Conservation (phyloP, 2,113 vertebrate genomes). For the Gopherus flavomarginatus region DNA sequence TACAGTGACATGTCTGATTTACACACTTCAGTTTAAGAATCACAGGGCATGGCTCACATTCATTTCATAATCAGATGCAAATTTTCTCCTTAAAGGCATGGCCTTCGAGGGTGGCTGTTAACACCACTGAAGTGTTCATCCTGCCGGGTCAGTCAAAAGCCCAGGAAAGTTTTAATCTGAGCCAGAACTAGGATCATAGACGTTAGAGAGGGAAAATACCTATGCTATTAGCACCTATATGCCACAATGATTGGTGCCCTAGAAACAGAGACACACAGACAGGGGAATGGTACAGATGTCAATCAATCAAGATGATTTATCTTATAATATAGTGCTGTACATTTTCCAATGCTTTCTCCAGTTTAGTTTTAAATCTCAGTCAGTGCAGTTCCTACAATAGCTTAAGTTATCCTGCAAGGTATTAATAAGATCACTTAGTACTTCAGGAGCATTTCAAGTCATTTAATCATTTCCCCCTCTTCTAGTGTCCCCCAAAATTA, state of each 20-base stretch:
- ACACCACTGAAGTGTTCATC: not conserved
- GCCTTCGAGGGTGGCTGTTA: too few relatives aligned
- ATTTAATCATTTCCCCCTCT: constrained; percentile 1
- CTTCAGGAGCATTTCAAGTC: constrained; percentile 56
- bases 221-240: not conserved
- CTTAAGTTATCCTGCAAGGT: not conserved
- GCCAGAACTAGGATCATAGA: not conserved
- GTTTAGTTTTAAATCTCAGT: not conserved
- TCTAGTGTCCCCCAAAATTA: constrained; percentile 4
- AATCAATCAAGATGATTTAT: not conserved
- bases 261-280: not conserved
- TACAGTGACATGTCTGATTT: not conserved
- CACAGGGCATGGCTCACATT: not conserved
- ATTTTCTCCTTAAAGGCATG: not conserved
- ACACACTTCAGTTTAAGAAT: too few relatives aligned
- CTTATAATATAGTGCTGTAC: not conserved
- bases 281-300: not conserved
- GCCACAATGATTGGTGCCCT: not conserved
- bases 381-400: not conserved
- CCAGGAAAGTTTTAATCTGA: not conserved
- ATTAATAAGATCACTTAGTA: constrained; percentile 37
- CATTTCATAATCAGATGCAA: not conserved
- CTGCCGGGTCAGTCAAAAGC: not conserved
- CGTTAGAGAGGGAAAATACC: not conserved
- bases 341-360: not conserved